Conservation (phyloP, 2,113 vertebrate species). For the Corynorhinus townsendii region DNA sequence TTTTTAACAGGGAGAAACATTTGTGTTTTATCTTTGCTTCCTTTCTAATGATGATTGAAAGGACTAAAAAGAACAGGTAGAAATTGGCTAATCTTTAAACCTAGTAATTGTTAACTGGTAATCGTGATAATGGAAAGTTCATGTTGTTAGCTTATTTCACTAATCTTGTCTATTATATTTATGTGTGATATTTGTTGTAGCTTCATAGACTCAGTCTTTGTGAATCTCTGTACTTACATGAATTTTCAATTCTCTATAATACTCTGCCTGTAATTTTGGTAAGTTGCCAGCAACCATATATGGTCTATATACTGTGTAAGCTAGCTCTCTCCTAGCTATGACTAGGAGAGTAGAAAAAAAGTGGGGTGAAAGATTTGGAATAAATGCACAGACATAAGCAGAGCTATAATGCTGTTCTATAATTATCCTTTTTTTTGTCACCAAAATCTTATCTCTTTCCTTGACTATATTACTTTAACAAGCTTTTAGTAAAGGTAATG, state of each 20-base stretch:
- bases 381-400: not conserved
- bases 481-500: slow-evolving; percentile 55
- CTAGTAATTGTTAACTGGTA: not conserved
- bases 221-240: not conserved
- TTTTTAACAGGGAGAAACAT: not conserved
- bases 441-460: not conserved
- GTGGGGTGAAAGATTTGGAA: not conserved
- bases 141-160: slow-evolving; percentile 13
- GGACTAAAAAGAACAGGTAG: not conserved
- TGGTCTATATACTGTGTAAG: not conserved
- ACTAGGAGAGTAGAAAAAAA: not conserved
- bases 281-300: not conserved
- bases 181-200: not conserved
- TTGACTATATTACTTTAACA: slow-evolving; percentile 40
- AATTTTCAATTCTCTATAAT: not conserved
- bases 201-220: not conserved
- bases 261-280: not conserved
- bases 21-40: not conserved
- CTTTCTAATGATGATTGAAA: not conserved
- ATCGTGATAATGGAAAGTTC: not conserved
- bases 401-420: not conserved
- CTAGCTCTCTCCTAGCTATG: not conserved
- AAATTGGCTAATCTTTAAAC: not conserved
- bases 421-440: slow-evolving; percentile 43
- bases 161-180: not conserved